Conservation (phyloP, 1,140 invertebrate genomes). For the Lepidotrigona ventralis region DNA sequence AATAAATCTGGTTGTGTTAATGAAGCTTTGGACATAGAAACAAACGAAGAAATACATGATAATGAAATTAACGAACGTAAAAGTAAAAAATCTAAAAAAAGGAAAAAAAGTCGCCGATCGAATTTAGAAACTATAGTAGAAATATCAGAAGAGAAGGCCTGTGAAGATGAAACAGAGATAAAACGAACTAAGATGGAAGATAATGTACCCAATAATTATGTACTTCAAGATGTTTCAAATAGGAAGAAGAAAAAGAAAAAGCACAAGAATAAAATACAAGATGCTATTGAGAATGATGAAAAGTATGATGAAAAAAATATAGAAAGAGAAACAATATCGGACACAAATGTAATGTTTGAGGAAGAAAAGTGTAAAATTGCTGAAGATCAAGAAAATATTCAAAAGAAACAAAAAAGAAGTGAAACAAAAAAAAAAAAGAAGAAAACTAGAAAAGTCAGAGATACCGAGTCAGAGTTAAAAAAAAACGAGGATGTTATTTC, state of each 20-base stretch:
- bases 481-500: conserved; percentile 9
- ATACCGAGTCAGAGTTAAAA: background rate
- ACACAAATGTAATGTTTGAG: background rate
- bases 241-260: conserved; percentile 53
- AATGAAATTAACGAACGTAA: conserved; percentile 70
- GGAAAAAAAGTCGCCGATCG: conserved; percentile 54
- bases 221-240: conserved; percentile 1
- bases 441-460: conserved; percentile 28
- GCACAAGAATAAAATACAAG: conserved; percentile 20
- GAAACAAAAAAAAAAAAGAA: conserved; percentile 55
- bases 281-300: background rate
- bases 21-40: conserved; percentile 65
- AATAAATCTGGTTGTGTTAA: conserved; percentile 58
- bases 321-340: conserved; percentile 7
- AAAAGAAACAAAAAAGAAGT: too few species aligned
- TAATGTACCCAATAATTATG: background rate
- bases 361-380: conserved; percentile 7
- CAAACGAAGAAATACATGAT: conserved; percentile 64
- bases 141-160: conserved; percentile 65
- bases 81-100: conserved; percentile 60
- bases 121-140: conserved; percentile 72
- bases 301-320: background rate
- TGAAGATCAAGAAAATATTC: background rate
- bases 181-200: conserved; percentile 23
- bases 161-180: background rate